Evolutionary conservation across 2,888 invertebrate species (phyloP).

Genomic region (Helicoverpa assulta): DNA sequence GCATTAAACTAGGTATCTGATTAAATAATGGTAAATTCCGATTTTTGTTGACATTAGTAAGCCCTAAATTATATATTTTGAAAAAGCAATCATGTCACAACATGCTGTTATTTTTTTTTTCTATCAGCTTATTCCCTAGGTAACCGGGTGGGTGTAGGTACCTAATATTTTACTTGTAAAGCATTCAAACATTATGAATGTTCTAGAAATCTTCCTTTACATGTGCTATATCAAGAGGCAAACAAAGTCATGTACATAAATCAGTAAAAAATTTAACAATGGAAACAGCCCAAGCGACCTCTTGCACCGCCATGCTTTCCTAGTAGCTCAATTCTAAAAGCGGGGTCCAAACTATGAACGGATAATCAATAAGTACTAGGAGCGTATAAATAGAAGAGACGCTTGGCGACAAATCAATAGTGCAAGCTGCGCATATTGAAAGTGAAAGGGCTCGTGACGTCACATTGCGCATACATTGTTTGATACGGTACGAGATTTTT

Average conservation of each 20-base stretch:
- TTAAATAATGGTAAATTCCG: too few species aligned
- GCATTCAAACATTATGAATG: too few species aligned
- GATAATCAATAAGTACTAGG: conserved; percentile 1
- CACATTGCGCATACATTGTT: conserved; percentile 7
- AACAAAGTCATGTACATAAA: background rate
- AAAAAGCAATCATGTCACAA: too few species aligned
- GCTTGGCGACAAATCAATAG: conserved; percentile 30
- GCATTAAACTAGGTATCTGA: background rate
- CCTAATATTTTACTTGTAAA: too few species aligned
- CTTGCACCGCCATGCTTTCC: background rate
- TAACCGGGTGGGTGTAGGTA: too few species aligned
- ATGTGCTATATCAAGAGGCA: background rate
- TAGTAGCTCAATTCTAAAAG: conserved; percentile 15
- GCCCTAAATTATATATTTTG: too few species aligned
- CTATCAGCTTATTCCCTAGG: too few species aligned
- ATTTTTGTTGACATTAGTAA: too few species aligned
- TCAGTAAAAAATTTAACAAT: conserved; percentile 14
- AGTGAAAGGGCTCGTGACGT: conserved; percentile 30
- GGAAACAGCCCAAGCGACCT: conserved; percentile 28
- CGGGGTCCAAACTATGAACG: conserved; percentile 1
- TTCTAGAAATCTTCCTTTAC: too few species aligned
- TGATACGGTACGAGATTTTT: conserved; percentile 32
- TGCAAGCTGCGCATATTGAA: conserved; percentile 31
- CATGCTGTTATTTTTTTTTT: too few species aligned
- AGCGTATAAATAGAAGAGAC: background rate